Evolutionary conservation across 2,113 vertebrate genomes (phyloP), one percentile per base, ranked within the genome.

Genomic region (Thamnaconus septentrionalis): DNA sequence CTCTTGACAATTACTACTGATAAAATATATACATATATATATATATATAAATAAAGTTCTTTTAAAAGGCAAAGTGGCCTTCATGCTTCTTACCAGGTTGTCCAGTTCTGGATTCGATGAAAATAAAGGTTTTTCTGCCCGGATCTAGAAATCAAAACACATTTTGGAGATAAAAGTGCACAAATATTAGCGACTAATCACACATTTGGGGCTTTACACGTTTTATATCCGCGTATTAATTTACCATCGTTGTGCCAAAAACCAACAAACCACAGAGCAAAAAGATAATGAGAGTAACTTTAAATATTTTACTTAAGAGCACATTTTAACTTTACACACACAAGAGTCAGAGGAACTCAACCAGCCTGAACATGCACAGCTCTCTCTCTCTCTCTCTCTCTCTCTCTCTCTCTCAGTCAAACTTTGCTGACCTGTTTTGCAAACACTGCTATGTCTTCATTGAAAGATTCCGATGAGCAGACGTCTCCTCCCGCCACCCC

Each of bases 381-480:
- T 31, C 18, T 31, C 18, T 31, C 63, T 73, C 68, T 72, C 7
- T 62, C 7, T 51, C 5, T 75, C 7, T 5, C 11, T 48, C 8
- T 48, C 11, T 9, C 7, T 65, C 18, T 52, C 6, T 73, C 55
- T 54, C 46, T 40, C 8, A 48, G 72, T 64, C 59, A 59, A 85
- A 85, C 65, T 75, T 90, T 92, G 88, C 96, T 94, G 92, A 98
- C 97, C 97, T 99, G 97, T 94, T 99, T 99, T 88, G 97, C 97
- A 94, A 99, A 99, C 91, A 99, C 97, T 76, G 97, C 97, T 92
- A 99, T 98, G 89, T 99, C 97, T 94, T 99, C 96, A 93, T 98
- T 98, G 95, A 98, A 98, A 82, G 97, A 99, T 88, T 99, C 97
- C 73, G 97, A 99, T 51, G 97, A 99, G 79, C 97, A 99, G 86